Base-by-base conservation (phyloP, 1,140 invertebrate species). In the Aphis gossypii region DNA sequence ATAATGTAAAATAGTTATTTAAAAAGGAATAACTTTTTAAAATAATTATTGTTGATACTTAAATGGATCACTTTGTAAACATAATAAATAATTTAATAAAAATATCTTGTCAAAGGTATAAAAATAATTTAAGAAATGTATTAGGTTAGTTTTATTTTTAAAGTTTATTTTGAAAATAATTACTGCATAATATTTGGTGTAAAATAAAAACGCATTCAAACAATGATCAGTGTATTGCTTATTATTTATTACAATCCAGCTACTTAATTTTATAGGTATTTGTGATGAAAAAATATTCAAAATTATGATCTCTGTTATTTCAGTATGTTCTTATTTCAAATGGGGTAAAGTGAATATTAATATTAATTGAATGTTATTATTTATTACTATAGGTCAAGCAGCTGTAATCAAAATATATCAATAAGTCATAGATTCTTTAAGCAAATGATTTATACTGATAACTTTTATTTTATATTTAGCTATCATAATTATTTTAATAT, bases 351-450 rank as follows among this genome's bases (percentile, higher is more conserved):
- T 41, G 14, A 41, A 21, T 90, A 68, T 90, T 30, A 60, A 44
- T 48, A 48, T 25, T 30, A 68, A 90, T 60, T 87, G 8, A 87
- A 89, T 44, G 23, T 84, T 89, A 25, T 89, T 60, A 30, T 68
- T 90, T 90, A 44, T 60, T 90, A 68, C 23, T 90, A n/a, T 68
- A 90, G 56, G 60, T 90, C 25, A 68, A 35, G 48, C 30, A 54
- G 48, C 38, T 54, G 21, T 56, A 60, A 60, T 90, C 11, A 90
- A 90, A 51, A 51, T 51, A 68, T 90, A 90, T 41, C 23, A 30
- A 90, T 90, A 56, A 56, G 88, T 56, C 14, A 25, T 25, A 44
- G 18, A 35, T 54, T 56, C 60, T 90, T 35, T 38, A 87, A 88
- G 23, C 25, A 38, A 54, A 35, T 35, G 1, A 35, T 23, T 86